phyloP scores from a whole-genome alignment of 2,888 invertebrate species.

The Mythimna albipuncta region DNA sequence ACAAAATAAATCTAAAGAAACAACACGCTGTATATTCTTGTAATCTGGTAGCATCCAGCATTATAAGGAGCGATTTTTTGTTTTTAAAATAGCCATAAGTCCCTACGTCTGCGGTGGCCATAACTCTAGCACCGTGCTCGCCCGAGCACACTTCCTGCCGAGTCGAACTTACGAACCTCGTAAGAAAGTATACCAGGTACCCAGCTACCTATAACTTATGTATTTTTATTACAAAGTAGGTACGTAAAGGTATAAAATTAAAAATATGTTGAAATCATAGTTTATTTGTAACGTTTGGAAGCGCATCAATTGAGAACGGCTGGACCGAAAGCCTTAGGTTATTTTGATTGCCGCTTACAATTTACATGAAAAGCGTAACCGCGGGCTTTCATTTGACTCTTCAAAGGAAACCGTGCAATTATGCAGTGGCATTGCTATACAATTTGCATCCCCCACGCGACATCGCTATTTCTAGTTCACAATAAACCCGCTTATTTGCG shows the following conservation, averaged over 20 bases:
- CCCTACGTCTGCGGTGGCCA: conserved; percentile 33
- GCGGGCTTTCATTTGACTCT: conserved; percentile 33
- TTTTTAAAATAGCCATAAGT: conserved; percentile 67
- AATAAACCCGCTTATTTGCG: conserved; percentile 80
- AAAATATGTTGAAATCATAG: too few relatives aligned
- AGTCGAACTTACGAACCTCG: conserved; percentile 58
- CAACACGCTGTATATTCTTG: neutral
- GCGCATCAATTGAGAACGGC: too few relatives aligned
- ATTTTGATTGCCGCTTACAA: too few relatives aligned
- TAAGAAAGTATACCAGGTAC: neutral
- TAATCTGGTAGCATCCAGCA: neutral
- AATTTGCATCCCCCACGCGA: conserved; percentile 79
- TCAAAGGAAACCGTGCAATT: conserved; percentile 51
- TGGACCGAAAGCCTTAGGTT: neutral
- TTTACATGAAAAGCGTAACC: conserved; percentile 27
- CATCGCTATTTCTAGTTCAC: conserved; percentile 78
- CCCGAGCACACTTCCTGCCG: conserved; percentile 81
- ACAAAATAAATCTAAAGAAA: too few relatives aligned
- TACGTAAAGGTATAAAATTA: too few relatives aligned
- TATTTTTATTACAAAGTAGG: too few relatives aligned
- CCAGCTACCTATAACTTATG: too few relatives aligned
- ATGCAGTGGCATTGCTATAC: conserved; percentile 54
- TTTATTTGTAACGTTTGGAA: too few relatives aligned
- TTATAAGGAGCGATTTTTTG: conserved; percentile 36
- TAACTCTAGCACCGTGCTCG: conserved; percentile 72